phyloP scores from a whole-genome alignment of 30 jellyfish, hydroid and myxozoan genomes.

The Cassiopea xamachana region DNA sequence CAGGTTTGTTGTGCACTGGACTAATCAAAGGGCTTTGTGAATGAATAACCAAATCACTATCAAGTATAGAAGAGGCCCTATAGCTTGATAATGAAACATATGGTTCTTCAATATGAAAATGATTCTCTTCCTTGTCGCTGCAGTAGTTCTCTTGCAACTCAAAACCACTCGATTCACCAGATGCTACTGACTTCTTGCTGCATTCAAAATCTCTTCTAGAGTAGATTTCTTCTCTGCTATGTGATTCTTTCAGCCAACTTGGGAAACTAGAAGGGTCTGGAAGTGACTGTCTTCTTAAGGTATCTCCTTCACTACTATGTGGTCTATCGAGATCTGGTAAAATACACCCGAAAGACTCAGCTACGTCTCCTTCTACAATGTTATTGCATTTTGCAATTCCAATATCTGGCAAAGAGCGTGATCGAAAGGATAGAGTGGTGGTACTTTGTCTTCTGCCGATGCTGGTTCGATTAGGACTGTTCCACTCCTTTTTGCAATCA shows the following conservation, averaged over 20 bases:
- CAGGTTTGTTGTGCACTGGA: slow-evolving; percentile 34
- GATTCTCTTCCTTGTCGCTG: neutral
- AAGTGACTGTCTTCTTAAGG: neutral
- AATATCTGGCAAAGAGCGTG: slow-evolving; percentile 26
- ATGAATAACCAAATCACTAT: neutral
- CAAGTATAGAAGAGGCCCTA: neutral
- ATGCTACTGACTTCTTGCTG: neutral
- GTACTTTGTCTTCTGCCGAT: neutral
- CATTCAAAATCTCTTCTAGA: neutral
- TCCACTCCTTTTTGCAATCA: slow-evolving; percentile 53
- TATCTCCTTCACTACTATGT: neutral
- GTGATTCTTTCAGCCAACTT: neutral
- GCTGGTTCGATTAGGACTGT: slow-evolving; percentile 43
- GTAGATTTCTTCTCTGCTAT: neutral
- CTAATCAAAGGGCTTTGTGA: slow-evolving; percentile 12
- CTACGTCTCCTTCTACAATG: neutral
- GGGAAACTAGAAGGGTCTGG: neutral
- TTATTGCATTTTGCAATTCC: neutral
- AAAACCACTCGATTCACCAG: neutral
- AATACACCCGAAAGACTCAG: neutral
- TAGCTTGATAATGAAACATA: neutral
- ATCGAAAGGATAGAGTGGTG: neutral
- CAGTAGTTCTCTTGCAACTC: neutral
- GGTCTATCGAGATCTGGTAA: neutral
- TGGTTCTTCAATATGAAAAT: neutral